Percentiles rank a stretch among this genome's conserved stretches.
Conservation (phyloP, 1,140 invertebrate genomes). For the Apis florea region DNA sequence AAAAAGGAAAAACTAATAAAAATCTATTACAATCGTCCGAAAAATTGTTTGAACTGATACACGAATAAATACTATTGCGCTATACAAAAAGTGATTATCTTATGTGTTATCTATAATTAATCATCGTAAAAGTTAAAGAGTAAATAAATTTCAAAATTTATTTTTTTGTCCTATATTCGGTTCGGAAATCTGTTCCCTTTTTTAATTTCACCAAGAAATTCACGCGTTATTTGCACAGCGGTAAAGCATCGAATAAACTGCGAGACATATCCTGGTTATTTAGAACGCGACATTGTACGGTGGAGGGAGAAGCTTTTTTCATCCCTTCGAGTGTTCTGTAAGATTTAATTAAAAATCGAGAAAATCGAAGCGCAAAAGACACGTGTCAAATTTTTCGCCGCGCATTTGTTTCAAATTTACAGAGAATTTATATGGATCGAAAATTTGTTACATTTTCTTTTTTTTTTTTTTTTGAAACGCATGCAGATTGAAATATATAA, state of each 20-base stretch:
- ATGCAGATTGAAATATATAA: no score
- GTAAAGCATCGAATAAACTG: conserved; percentile 50
- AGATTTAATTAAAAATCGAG: conserved; percentile 63
- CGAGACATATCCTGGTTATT: conserved; percentile 44
- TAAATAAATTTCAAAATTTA: neutral
- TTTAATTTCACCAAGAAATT: conserved; percentile 15
- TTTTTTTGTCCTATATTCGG: neutral
- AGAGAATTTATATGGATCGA: neutral
- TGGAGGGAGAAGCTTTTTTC: conserved; percentile 38
- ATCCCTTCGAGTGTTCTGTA: conserved; percentile 54
- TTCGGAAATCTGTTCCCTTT: neutral
- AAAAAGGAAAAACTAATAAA: no score
- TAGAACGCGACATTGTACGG: conserved; percentile 35
- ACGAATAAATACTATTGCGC: no score
- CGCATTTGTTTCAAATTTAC: neutral
- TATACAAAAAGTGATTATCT: no score
- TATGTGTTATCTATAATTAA: no score
- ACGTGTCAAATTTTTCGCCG: neutral
- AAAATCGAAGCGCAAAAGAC: conserved; percentile 37
- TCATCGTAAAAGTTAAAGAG: no score
- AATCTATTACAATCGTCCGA: no score
- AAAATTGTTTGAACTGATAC: no score
- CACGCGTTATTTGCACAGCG: conserved; percentile 31
- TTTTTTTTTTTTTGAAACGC: no score
- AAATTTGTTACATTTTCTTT: neutral